Evolutionary conservation across 2,113 vertebrate species (phyloP), one percentile per base, ranked within the genome.

Genomic region (Eupsittula cactorum): DNA sequence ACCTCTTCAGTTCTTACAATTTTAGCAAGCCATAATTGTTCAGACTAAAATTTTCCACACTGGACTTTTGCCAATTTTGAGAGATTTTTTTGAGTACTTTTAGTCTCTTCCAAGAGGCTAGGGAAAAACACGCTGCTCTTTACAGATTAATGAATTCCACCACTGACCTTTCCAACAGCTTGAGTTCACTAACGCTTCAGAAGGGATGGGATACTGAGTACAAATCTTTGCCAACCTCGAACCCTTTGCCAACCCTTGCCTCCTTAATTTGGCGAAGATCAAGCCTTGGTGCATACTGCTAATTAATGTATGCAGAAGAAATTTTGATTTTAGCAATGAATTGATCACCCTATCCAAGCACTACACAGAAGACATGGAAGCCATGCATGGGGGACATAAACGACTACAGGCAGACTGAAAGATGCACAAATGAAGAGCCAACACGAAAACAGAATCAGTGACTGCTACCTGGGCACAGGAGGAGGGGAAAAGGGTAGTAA

Each of bases 131-230:
- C 31, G 31, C 52, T 53, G 52, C 31, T 84, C 44, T 57, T 64
- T 57, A 57, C 28, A 82, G 94, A 95, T 76, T 84, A 92, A 94
- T 85, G 86, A 86, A 95, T 76, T 59, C 60, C 73, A 80, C 53
- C 73, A 80, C 53, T 86, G 85, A 93, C 65, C 33, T 9, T 92
- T 62, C 41, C 74, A 95, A 59, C 59, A 94, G 79, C 67, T 70
- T 21, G 1, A 77, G 82, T 74, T 59, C 41, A n/a, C 49, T 37
- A 47, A 31, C 27, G 20, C 52, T 65, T 79, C 70, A 39, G 42
- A 91, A 77, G 0, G 3, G 33, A 27, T 28, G 20, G 86, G 52
- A 84, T 74, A 85, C 39, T 0, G 0, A 86, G 49, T 21, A 70
- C 29, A 24, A 50, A 69, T 37, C 76, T 39, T 49, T 57, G 81